A percentile compares a stretch with the other conserved stretches of the same genome.
These are phyloP conservation scores for Sisyra nigra DNA, from an alignment of 2,888 invertebrate genomes.

Conservation along the genomic window DNA sequence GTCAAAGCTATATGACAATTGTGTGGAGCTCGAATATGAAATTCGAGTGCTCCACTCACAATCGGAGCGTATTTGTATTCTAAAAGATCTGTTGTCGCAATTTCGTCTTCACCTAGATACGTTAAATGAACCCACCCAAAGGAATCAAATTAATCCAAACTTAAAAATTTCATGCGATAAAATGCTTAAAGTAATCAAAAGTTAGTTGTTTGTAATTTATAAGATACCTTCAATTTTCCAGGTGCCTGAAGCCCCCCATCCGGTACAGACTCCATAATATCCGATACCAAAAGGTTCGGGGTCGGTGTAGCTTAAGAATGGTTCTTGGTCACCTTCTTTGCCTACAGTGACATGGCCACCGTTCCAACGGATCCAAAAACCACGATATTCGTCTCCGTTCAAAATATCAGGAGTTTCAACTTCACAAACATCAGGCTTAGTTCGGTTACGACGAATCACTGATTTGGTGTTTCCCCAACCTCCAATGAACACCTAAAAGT, in stretches of 20 bases:
- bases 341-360: slow-evolving; percentile 32
- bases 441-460: slow-evolving; percentile 61
- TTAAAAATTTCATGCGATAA: neutral
- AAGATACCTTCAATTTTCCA: slow-evolving; percentile 64
- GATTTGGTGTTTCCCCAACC: slow-evolving; percentile 79
- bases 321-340: slow-evolving; percentile 43
- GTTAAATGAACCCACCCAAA: neutral
- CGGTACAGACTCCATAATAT: slow-evolving; percentile 69
- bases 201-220: neutral
- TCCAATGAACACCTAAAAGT: slow-evolving; percentile 56
- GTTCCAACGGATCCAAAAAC: slow-evolving; percentile 74
- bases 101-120: slow-evolving; percentile 34
- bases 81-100: slow-evolving; percentile 39
- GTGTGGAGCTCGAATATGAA: slow-evolving; percentile 43
- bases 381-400: slow-evolving; percentile 55
- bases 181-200: neutral
- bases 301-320: slow-evolving; percentile 59
- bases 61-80: slow-evolving; percentile 41
- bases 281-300: slow-evolving; percentile 52
- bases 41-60: slow-evolving; percentile 32
- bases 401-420: slow-evolving; percentile 56
- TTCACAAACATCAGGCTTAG: slow-evolving; percentile 57
- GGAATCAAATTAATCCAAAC: too few relatives aligned
- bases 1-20: slow-evolving; percentile 48
- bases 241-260: slow-evolving; percentile 68